Base-by-base conservation (phyloP, 2,797 vertebrate species). In the Urocyon cinereoargenteus region DNA sequence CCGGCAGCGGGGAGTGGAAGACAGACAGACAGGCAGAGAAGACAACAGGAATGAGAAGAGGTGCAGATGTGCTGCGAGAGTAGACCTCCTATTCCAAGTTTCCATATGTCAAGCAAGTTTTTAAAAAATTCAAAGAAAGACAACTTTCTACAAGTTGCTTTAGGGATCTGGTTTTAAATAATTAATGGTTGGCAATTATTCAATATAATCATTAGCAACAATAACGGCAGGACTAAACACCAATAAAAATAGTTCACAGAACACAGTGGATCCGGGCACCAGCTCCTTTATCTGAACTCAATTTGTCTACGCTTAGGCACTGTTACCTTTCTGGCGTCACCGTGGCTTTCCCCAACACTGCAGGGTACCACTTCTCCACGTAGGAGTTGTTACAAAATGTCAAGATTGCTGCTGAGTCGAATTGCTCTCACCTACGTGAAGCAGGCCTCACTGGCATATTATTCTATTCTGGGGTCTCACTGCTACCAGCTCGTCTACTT, bases 51-150 rank as follows among this genome's bases (percentile, higher is more conserved):
- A 28, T 10, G n/a, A 72, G 24, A 49, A 87, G 7, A 31, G 77
- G 36, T 66, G 73, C 61, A 88, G 91, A 85, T 4, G 3, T 3
- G 45, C 10, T n/a, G 13, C 28, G 24, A 34, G 19, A 28, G 31
- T 31, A 77, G 22, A 57, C 12, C 19, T 26, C 34, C 18, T 49
- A 59, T 28, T 82, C 79, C 34, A 91, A 59, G 45, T 87, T 90
- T 86, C 57, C 34, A 81, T 3, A 18, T 79, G 96, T 89, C 45
- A 26, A 73, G 64, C 22, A 49, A 53, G n/a, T 57, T 51, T 79
- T 73, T 90, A 8, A 15, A 36, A 95, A 51, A 21, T 83, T 97
- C n/a, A 90, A 79, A 96, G 91, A 77, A 92, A 96, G 57, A 77
- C 24, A 84, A 93, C 24, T 70, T 95, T 93, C 83, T 78, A 62